A percentile compares a stretch with the other conserved stretches of the same genome.
phyloP scores from a whole-genome alignment of 2,888 invertebrate species.

The Elmis aenea region DNA sequence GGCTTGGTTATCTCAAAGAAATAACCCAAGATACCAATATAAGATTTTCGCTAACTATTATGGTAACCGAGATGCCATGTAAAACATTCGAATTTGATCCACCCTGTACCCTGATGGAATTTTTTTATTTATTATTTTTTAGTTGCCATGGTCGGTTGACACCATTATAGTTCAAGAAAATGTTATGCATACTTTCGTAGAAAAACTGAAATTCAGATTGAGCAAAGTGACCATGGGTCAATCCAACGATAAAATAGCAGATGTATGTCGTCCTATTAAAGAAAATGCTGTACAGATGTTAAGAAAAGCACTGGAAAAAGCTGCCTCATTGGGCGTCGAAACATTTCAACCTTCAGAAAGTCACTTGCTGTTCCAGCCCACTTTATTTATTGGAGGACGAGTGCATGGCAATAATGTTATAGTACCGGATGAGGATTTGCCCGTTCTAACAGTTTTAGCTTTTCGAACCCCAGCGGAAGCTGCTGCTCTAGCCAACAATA shows the following conservation, averaged over 20 bases:
- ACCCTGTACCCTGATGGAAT: too few relatives aligned
- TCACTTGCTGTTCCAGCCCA: conserved; percentile 31
- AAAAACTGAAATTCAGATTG: conserved; percentile 46
- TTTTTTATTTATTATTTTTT: conserved; percentile 20
- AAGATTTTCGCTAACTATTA: too few relatives aligned
- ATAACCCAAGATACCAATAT: too few relatives aligned
- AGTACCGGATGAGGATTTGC: conserved; percentile 33
- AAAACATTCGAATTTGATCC: too few relatives aligned
- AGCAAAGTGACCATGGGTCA: conserved; percentile 34
- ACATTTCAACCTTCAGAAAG: conserved; percentile 26
- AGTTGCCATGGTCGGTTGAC: conserved; percentile 51
- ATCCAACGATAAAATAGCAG: conserved; percentile 46
- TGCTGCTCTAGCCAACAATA: conserved; percentile 52
- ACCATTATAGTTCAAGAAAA: conserved; percentile 53
- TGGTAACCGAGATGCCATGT: too few relatives aligned
- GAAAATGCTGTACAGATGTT: conserved; percentile 33
- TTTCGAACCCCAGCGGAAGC: conserved; percentile 55
- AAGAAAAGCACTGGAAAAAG: conserved; percentile 23
- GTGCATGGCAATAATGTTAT: conserved; percentile 32
- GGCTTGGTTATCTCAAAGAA: too few relatives aligned
- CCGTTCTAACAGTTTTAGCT: conserved; percentile 47
- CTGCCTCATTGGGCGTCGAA: conserved; percentile 33
- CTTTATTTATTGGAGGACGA: conserved; percentile 35
- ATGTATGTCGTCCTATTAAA: conserved; percentile 45
- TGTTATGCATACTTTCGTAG: conserved; percentile 44